Conservation (phyloP, 2,797 vertebrate species). For the Lepilemur ruficaudatus region DNA sequence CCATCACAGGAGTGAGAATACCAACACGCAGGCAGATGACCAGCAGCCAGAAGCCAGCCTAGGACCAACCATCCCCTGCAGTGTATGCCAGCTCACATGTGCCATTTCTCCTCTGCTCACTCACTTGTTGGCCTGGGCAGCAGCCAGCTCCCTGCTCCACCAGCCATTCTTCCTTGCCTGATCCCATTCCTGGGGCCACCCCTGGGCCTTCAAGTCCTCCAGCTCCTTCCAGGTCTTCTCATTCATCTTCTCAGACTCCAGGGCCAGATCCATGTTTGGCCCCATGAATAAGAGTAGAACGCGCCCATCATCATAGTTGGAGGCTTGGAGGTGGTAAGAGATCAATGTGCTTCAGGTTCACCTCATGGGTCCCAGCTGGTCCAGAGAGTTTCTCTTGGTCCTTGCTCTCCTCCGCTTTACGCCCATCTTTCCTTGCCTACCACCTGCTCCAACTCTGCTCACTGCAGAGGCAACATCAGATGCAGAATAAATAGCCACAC, state of each 20-base stretch:
- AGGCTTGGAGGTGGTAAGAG: background rate
- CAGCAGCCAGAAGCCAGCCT: background rate
- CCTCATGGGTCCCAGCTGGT: background rate
- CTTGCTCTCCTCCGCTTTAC: background rate
- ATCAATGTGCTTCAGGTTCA: background rate
- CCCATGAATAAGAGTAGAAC: background rate
- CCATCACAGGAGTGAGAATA: background rate
- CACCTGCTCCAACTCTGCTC: background rate
- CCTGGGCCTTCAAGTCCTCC: background rate
- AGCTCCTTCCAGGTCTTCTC: background rate
- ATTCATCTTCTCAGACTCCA: background rate
- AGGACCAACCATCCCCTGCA: no score
- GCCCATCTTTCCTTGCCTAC: background rate
- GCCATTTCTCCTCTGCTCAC: background rate
- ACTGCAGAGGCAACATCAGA: background rate
- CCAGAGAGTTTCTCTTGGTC: background rate
- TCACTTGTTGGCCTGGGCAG: rapidly evolving
- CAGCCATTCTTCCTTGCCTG: background rate
- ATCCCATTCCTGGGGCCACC: background rate
- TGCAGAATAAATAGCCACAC: background rate
- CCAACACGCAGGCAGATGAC: background rate
- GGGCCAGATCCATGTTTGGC: background rate
- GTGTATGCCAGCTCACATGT: background rate
- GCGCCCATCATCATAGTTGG: background rate
- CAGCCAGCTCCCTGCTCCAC: background rate